These are phyloP conservation scores for Synanthedon myopaeformis DNA, from an alignment of 2,888 invertebrate genomes.

Conservation along the genomic window DNA sequence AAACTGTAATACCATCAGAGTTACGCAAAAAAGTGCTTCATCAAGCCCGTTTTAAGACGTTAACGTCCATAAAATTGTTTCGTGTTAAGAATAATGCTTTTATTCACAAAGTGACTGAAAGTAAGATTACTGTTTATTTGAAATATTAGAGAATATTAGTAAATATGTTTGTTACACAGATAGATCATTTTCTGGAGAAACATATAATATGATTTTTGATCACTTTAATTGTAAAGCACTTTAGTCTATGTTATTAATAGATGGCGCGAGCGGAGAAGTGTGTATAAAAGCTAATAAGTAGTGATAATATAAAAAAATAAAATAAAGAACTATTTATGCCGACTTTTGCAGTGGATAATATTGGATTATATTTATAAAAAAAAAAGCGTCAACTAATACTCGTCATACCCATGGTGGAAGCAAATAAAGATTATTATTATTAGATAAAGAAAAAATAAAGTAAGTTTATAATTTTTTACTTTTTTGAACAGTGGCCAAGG, in stretches of 20 bases:
- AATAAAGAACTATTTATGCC: no score
- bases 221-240: neutral
- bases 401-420: no score
- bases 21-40: conserved; percentile 57
- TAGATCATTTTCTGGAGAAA: no score
- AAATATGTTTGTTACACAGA: no score
- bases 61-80: conserved; percentile 57
- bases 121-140: conserved; percentile 20
- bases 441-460: no score
- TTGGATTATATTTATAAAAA: neutral
- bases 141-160: no score
- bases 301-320: no score
- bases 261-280: no score
- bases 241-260: no score
- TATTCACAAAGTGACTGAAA: conserved; percentile 57
- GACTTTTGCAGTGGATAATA: no score
- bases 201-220: no score
- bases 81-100: conserved; percentile 63
- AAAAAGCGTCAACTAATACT: neutral
- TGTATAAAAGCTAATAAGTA: no score
- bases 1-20: conserved; percentile 49
- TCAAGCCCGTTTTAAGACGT: conserved; percentile 57
- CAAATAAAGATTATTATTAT: neutral
- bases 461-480: neutral
- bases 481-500: conserved; percentile 37